Evolutionary conservation across 2,888 invertebrate genomes (phyloP), one percentile per base, ranked within the genome.

Genomic region (Furcula furcula): DNA sequence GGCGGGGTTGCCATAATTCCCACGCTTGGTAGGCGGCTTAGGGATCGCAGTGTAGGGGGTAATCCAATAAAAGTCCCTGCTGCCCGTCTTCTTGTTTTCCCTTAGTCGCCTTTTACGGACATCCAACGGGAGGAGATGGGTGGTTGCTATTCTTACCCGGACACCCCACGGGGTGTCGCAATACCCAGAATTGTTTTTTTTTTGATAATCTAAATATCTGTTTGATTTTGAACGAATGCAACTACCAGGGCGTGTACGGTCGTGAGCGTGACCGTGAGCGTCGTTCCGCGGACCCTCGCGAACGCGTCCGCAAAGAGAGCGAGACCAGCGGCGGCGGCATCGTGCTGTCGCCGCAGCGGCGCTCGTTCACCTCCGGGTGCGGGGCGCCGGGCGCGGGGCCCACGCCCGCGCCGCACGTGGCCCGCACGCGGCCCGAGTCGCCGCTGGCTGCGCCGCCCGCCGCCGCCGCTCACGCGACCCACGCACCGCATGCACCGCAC

Each of bases 351-450:
- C 97, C 96, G 31, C 96, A 96, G 77, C 91, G 96, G 7, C 91
- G 95, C 49, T 95, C 94, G 62, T 96, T 96, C 86, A 95, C 94
- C 60, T 94, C 95, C 7, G 96, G 96, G 36, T 97, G 97, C 82
- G 95, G 94, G 55, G 95, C 95, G 35, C 91, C 92, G 7, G 90
- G 90, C 18, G 86, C 85, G 34, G 79, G 70, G 36, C 69, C 72
- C 46, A 78, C 74, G 55, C 47, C 34, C 13, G 35, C 34, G 20
- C 78, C 78, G 55, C 78, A 73, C 55, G 65, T 78, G 92, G 94
- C 80, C 91, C 94, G 58, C 84, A 91, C 50, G 70, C 87, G 75
- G 3, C 72, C 79, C 11, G 80, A 82, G 32, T 83, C 84, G 37
- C 81, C 81, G 56, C 75, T 77, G 21, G 59, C 65, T 11, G 62